A percentile compares a stretch with the other conserved stretches of the same genome.
These are phyloP conservation scores for Raja brachyura DNA, from an alignment of 2,113 vertebrate genomes.

Conservation along the genomic window DNA sequence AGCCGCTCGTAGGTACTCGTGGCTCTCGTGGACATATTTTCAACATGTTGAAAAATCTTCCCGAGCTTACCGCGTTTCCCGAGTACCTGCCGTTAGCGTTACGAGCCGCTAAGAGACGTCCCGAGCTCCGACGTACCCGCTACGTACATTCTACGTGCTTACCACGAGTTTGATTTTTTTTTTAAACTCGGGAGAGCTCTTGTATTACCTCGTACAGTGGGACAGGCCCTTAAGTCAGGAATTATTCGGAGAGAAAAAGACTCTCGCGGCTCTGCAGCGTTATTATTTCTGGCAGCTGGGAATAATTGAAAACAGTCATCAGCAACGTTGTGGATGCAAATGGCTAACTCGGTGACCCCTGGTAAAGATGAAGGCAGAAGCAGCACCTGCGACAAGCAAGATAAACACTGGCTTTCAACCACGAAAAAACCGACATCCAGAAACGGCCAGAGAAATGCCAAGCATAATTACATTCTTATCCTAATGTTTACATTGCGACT, in stretches of 20 bases:
- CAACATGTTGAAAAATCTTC: too few species aligned
- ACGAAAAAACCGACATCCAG: neutral
- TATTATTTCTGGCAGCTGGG: conserved; percentile 37
- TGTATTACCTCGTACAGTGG: too few species aligned
- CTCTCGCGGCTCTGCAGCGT: neutral
- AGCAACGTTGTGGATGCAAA: neutral
- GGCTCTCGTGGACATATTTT: too few species aligned
- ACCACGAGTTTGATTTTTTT: too few species aligned
- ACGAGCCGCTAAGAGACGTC: too few species aligned
- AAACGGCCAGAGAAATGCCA: conserved; percentile 17
- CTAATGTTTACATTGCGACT: conserved; percentile 35
- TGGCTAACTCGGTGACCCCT: neutral
- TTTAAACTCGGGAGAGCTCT: too few species aligned
- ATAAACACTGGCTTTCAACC: conserved; percentile 23
- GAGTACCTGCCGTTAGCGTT: too few species aligned
- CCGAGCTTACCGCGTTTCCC: too few species aligned
- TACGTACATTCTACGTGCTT: too few species aligned
- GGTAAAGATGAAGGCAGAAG: conserved; percentile 14
- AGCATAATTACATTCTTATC: conserved; percentile 32
- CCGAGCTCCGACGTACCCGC: too few species aligned
- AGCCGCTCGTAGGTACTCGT: too few species aligned
- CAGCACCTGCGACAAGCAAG: conserved; percentile 32
- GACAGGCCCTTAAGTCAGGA: neutral
- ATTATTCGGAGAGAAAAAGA: neutral
- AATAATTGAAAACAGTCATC: conserved; percentile 10